Evolutionary conservation across 1,140 invertebrate genomes (phyloP), one percentile per base, ranked within the genome.

Genomic region (Euwallacea similis): DNA sequence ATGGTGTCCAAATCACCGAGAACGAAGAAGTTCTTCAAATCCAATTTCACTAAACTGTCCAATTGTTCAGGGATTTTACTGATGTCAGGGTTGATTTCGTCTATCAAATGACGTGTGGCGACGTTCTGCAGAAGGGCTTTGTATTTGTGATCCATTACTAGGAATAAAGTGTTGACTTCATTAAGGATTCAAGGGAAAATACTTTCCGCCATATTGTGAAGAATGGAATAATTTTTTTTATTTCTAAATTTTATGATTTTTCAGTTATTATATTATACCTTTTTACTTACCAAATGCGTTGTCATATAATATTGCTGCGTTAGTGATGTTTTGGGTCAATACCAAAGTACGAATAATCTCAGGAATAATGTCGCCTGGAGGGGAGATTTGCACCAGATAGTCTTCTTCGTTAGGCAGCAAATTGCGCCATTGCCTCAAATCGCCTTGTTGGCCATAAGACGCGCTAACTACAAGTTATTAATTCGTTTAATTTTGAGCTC

Each of bases 71-170:
- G 86, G 60, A 88, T 87, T 71, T 82, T 84, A 50, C 82, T 81
- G 73, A 72, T 76, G 55, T 82, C 80, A 79, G 79, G 84, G 82
- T 82, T 83, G 0, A 90, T 86, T 13, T 86, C 85, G 0, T 90
- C 88, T 21, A 94, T 95, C 0, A 95, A 88, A 78, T 96, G 93
- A 2, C 93, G 85, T 0, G 93, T 94, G 13, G 93, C 91, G 41
- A 96, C 89, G 81, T 96, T 96, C 79, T 94, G 86, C 10, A 96
- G 81, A 1, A 96, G 81, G 7, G 93, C 93, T 81, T 95, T 95
- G 82, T 95, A 96, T 81, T 96, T 95, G 83, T 96, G 92, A 75
- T 95, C 92, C 91, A 96, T 94, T 0, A 93, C 89, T 91, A 81
- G 16, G 80, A 66, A n/a, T n/a, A n/a, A n/a, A 42, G 21, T 33